Evolutionary conservation across 2,113 vertebrate species (phyloP), one percentile per base, ranked within the genome.

Genomic region (Loxodonta africana): DNA sequence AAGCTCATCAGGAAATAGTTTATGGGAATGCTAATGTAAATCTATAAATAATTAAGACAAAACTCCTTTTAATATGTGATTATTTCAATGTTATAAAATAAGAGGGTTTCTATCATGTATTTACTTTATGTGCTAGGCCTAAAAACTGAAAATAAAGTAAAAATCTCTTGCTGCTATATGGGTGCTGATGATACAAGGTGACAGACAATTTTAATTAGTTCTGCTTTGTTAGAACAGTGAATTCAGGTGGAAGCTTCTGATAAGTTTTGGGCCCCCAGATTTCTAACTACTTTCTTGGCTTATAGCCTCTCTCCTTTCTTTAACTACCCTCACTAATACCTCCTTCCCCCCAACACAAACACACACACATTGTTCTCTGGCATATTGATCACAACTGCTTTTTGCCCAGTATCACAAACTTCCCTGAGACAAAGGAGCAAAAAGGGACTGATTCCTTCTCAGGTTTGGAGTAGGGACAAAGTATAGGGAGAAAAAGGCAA

Each of bases 1-100:
- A 86, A 86, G 69, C 20, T 91, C 17, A 65, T 18, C 41, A 90
- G 30, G 11, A 90, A 78, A 78, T 82, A 82, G 11, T 87, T 65
- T 81, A 74, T 89, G 65, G 63, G 78, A 91, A 48, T 60, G 10
- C 83, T 90, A 76, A 93, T 94, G 21, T 93, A 87, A 83, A 95
- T 41, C 60, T 94, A 8, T 87, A 88, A 89, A 80, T 74, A 51
- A 76, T 76, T 76, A 78, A 85, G n/a, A 86, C 7, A 85, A 5
- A 78, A n/a, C 37, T 73, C 15, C 60, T 92, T 88, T 76, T 71
- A 83, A 73, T 23, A 53, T 71, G 26, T 15, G 41, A 74, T 37
- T 91, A 7, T 91, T 46, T 96, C 37, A 82, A 28, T 65, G 26
- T 83, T 73, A 78, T 44, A 69, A 96, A 87, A 88, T 5, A 88